Evolutionary conservation across 2,888 invertebrate species (phyloP).

Genomic region (Leptinotarsa rubiginosa): DNA sequence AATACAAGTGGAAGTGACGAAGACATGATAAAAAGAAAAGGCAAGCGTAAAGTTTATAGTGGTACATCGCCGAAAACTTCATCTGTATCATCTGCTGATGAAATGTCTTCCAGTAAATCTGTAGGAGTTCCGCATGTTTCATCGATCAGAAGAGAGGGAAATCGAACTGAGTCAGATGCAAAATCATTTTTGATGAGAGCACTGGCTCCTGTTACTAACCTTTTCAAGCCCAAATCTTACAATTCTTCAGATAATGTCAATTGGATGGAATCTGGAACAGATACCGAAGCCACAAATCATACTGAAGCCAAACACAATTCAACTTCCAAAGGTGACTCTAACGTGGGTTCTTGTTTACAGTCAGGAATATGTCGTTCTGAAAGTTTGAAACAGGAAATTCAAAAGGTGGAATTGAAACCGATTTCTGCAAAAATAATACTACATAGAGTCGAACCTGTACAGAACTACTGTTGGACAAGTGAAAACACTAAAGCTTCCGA

Average conservation of each 20-base stretch:
- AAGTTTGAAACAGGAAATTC: not conserved
- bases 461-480: constrained; percentile 73
- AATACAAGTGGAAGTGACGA: constrained; percentile 63
- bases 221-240: constrained; percentile 71
- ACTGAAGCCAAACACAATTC: not conserved
- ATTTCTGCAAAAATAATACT: constrained; percentile 63
- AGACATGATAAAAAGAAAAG: constrained; percentile 55
- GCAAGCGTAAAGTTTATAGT: constrained; percentile 55
- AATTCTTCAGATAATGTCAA: constrained; percentile 67
- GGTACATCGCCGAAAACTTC: constrained; percentile 69
- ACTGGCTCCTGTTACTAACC: constrained; percentile 80
- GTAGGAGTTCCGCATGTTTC: constrained; percentile 69
- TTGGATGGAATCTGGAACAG: constrained; percentile 58
- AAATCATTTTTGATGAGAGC: constrained; percentile 81
- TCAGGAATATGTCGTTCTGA: constrained; percentile 24
- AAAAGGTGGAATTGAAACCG: constrained; percentile 57
- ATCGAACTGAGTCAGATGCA: constrained; percentile 72
- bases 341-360: not conserved
- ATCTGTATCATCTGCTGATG: constrained; percentile 69
- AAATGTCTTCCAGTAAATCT: constrained; percentile 68
- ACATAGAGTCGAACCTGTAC: constrained; percentile 71
- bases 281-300: constrained; percentile 34
- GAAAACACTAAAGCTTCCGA: constrained; percentile 48
- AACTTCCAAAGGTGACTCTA: not conserved
- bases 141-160: constrained; percentile 38